These are phyloP conservation scores for Trichogramma pretiosum DNA, from an alignment of 1,140 invertebrate genomes.

Conservation along the genomic window DNA sequence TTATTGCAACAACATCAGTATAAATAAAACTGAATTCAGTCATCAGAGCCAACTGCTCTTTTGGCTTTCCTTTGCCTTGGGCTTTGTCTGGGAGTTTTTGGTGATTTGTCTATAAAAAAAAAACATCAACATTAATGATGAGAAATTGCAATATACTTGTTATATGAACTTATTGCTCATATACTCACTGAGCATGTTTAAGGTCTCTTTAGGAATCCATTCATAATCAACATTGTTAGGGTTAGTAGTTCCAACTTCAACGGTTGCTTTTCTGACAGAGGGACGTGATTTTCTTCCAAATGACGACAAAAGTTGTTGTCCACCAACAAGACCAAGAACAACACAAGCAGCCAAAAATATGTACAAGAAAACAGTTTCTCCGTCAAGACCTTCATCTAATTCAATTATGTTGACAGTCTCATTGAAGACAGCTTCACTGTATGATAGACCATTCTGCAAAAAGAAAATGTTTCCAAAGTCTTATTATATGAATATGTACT, in stretches of 20 bases:
- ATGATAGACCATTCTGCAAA: constrained; percentile 58
- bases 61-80: constrained; percentile 66
- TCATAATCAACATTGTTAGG: constrained; percentile 94
- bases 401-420: constrained; percentile 96
- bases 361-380: constrained; percentile 97
- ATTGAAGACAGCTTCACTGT: constrained; percentile 91
- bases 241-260: constrained; percentile 75
- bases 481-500: too few relatives aligned
- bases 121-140: not conserved
- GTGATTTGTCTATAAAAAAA: constrained; percentile 42
- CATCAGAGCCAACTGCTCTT: constrained; percentile 57
- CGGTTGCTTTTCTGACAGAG: constrained; percentile 51
- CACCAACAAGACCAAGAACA: constrained; percentile 78
- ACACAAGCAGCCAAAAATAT: constrained; percentile 84
- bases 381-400: constrained; percentile 92
- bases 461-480: constrained; percentile 10
- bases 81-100: constrained; percentile 54
- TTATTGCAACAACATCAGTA: constrained; percentile 9
- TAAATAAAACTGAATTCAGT: constrained; percentile 30
- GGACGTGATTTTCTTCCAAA: constrained; percentile 56
- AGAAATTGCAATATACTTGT: constrained; percentile 2
- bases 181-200: constrained; percentile 71
- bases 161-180: constrained; percentile 2
- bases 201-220: constrained; percentile 89
- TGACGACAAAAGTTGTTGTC: constrained; percentile 80